Evolutionary conservation across 2,888 invertebrate species (phyloP), one percentile per base, ranked within the genome.

Genomic region (Phortica okadai): DNA sequence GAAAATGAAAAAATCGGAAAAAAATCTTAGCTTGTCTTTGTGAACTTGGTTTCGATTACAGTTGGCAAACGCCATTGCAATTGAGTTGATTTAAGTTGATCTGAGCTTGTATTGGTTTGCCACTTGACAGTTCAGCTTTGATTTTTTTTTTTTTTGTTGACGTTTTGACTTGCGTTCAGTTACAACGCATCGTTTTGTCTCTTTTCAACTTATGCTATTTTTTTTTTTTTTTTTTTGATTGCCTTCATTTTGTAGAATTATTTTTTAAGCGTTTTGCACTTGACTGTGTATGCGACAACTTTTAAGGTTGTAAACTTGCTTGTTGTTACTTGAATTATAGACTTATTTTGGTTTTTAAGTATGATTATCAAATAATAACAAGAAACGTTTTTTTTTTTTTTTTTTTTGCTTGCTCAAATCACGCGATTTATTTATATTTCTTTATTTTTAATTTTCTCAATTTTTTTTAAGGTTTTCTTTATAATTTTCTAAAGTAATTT

Each of bases 41-140:
- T 87, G 87, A 84, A 87, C 84, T 84, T 87, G 86, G 84, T 81
- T 84, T 79, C 59, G 74, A 75, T 76, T 76, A 76, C 41, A 7
- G 45, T 76, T 78, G 16, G 58, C 62, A 6, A 50, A 50, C 50
- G 50, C 50, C 50, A 6, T 50, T 50, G 50, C 50, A 50, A 11
- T 50, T 50, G 50, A 50, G 50, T 14, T 11, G 50, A 8, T 2
- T 14, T 6, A 14, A 50, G 50, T 14, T 14, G 14, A 8, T 8
- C 14, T 14, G 50, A 3, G 62, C 21, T 10, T 25, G 59, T n/a
- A 25, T 79, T 14, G 66, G 67, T 75, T 73, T 78, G 79, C 69
- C 56, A 33, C 74, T 77, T 78, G 44, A 33, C 62, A 41, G 58
- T 14, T 50, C 50, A 41, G n/a, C 14, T 33, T 45, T 62, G 16